Conservation (phyloP, 2,888 invertebrate genomes). For the Escarpia spicata region DNA sequence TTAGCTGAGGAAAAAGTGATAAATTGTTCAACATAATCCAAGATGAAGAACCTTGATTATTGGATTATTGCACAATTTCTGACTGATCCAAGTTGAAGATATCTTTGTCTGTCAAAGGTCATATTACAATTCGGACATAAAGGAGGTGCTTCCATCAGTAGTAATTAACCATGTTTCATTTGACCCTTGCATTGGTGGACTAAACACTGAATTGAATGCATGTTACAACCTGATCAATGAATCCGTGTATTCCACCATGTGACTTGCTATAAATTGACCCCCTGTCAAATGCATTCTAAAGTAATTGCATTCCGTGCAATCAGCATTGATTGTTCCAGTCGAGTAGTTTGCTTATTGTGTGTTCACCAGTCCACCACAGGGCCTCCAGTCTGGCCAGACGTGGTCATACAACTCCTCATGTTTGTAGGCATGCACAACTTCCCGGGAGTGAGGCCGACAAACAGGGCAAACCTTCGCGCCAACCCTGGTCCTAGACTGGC, state of each 20-base stretch:
- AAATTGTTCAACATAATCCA: not conserved
- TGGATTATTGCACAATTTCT: not conserved
- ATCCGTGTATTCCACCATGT: not conserved
- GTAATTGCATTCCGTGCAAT: not conserved
- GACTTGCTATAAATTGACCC: not conserved
- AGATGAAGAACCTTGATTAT: not conserved
- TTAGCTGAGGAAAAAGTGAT: not conserved
- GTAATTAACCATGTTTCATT: not conserved
- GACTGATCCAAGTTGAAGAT: not conserved
- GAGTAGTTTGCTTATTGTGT: not conserved
- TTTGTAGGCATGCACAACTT: conserved; percentile 10
- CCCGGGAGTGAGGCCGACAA: not conserved
- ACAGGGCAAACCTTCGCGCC: not conserved
- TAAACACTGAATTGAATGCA: not conserved
- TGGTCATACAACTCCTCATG: not conserved
- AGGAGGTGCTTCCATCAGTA: not conserved
- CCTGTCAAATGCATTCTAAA: not conserved
- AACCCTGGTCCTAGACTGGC: not conserved
- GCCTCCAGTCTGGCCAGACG: not conserved
- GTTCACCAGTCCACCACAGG: not conserved
- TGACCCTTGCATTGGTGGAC: not conserved
- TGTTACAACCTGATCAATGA: not conserved
- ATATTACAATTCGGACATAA: not conserved
- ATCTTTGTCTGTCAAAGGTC: not conserved
- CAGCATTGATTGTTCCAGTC: not conserved